phyloP scores from a whole-genome alignment of 2,888 invertebrate species.

The Pammene aurita region DNA sequence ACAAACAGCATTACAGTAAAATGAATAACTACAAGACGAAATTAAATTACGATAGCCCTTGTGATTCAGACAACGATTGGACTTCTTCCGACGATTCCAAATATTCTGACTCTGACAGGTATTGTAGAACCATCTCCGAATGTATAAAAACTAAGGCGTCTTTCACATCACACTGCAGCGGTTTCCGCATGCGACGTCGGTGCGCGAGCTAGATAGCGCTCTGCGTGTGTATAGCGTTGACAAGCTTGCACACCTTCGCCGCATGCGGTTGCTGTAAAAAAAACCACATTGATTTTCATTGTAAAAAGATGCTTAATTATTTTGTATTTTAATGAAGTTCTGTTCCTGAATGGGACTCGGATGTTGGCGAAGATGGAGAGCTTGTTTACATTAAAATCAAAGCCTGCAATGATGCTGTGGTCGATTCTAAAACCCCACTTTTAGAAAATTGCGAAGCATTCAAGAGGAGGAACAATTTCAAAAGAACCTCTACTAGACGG shows the following conservation, averaged over 20 bases:
- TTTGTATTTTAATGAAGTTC: conserved; percentile 69
- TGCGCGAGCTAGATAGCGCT: too few species aligned
- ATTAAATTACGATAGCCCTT: conserved; percentile 67
- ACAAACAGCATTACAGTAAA: conserved; percentile 6
- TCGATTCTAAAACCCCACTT: conserved; percentile 59
- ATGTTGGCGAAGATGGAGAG: conserved; percentile 85
- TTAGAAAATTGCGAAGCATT: conserved; percentile 74
- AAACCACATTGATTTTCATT: too few species aligned
- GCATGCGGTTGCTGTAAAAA: too few species aligned
- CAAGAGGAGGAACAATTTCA: conserved; percentile 74
- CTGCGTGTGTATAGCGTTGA: too few species aligned
- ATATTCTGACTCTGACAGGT: conserved; percentile 85
- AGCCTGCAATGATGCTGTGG: conserved; percentile 47
- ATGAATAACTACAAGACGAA: conserved; percentile 65
- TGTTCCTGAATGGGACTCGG: conserved; percentile 87
- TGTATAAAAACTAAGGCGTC: background rate
- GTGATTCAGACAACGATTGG: conserved; percentile 78
- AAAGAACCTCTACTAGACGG: conserved; percentile 71
- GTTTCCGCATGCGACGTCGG: too few species aligned
- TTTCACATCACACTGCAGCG: too few species aligned
- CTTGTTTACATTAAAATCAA: conserved; percentile 86
- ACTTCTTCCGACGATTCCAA: conserved; percentile 79
- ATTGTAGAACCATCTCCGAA: conserved; percentile 18
- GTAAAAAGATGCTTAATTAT: too few species aligned
- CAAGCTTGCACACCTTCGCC: too few species aligned